Evolutionary conservation across 2,888 invertebrate species (phyloP), one percentile per base, ranked within the genome.

Genomic region (Loripinus fragilis): DNA sequence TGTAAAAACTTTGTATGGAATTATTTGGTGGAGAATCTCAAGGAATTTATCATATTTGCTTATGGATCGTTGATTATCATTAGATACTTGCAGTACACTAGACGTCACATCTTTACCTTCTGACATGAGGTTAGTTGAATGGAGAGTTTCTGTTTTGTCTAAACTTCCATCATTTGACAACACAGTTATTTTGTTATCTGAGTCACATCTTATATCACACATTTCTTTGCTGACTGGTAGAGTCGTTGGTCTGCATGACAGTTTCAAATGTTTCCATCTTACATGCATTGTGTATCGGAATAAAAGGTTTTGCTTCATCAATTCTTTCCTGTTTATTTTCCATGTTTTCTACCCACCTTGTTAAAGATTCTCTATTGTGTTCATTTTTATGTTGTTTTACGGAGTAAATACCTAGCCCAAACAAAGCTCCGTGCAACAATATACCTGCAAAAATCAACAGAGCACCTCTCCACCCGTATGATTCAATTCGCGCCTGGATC

Each of bases 391-490:
- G n/a, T 8, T 25, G 55, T 7, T 28, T 20, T 10, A 55, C 23
- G 8, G 30, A 25, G 17, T 55, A 7, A 8, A 55, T 55, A 20
- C 23, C 5, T 25, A 55, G 28, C 5, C 25, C 55, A 28, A 55
- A 55, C 25, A 55, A 2, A 23, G 28, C 12, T 23, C 55, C 55
- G 28, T 55, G 25, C 23, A 55, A 28, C 25, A 55, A 17, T 28
- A 55, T 25, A 17, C 25, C 55, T 23, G 55, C 23, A 25, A 55
- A 5, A 28, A 55, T n/a, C n/a, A n/a, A n/a, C n/a, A n/a, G n/a
- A n/a, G n/a, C n/a, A n/a, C n/a, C n/a, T n/a, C n/a, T n/a, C 55
- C 55, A 55, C 28, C 55, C 55, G 28, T 55, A 55, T 20, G 23
- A 25, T 20, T 55, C 28, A 8, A 55, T 55, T 3, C 23, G 28